Evolutionary conservation across 92 coral and sea anemone genomes (phyloP), one percentile per base, ranked within the genome.

Genomic region (Porites cylindrica): DNA sequence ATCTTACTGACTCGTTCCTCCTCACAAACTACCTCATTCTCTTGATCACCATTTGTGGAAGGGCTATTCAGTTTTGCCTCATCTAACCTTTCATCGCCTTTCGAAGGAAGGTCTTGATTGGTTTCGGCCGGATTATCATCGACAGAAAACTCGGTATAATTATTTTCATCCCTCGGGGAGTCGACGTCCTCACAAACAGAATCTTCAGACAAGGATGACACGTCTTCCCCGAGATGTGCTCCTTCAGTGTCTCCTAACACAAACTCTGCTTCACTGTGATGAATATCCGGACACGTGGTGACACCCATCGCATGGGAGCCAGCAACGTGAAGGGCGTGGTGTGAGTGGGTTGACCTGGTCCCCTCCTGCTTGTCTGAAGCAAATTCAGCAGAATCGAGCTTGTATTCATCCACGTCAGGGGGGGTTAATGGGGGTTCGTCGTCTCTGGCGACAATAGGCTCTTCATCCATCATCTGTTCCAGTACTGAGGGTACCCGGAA

Each of bases 381-480:
- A 62, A 95, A 88, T 10, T 94, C 93, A 64, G 93, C 94, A 0
- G 98, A 95, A 90, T 95, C 94, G 11, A 95, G 87, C 72, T 82
- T 80, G 81, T 95, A 95, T 85, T 95, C 98, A 26, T 88, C 95
- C 12, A 82, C 95, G 6, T 88, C 96, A 23, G 80, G 93, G 20
- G 90, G 88, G 43, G 53, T 78, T 56, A 62, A 51, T 19, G 77
- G 89, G 6, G 91, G 24, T 7, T 73, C 53, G 17, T 75, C 54
- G 61, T 5, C 51, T 26, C 20, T 29, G 24, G 24, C 81, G n/a
- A 23, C 51, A 23, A 60, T 61, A 0, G 95, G 95, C 16, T 66
- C 88, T 58, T 93, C 94, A 47, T 91, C 93, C 85, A 82, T 82
- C 98, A 95, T 95, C 78, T 95, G 98, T 26, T 95, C 98, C 38